phyloP scores from a whole-genome alignment of 2,888 invertebrate genomes.

The Synanthedon vespiformis region DNA sequence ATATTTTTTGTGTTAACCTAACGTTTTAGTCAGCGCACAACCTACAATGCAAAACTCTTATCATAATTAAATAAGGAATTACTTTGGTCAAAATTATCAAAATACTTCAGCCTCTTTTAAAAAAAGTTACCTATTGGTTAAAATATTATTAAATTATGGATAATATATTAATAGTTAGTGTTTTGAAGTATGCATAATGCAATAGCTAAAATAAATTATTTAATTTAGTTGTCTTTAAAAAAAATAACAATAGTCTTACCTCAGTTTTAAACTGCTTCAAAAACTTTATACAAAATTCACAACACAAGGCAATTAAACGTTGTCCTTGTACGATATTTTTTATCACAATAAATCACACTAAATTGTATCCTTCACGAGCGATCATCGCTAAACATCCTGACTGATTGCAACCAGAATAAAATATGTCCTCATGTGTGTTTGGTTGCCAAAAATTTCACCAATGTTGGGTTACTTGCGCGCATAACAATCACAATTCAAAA shows the following conservation, averaged over 20 bases:
- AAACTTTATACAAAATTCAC: constrained; percentile 19
- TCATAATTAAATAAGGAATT: no score
- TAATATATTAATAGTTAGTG: no score
- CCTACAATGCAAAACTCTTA: no score
- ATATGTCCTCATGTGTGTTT: constrained; percentile 15
- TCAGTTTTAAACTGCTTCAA: constrained; percentile 24
- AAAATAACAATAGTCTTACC: constrained; percentile 24
- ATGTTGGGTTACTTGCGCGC: constrained; percentile 34
- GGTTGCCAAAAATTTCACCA: constrained; percentile 57
- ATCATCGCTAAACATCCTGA: constrained; percentile 37
- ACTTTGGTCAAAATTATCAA: no score
- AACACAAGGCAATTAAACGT: constrained; percentile 15
- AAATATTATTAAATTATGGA: no score
- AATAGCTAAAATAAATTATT: no score
- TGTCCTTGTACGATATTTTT: constrained; percentile 20
- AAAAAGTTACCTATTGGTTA: no score
- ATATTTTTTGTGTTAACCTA: no score
- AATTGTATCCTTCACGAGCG: constrained; percentile 31
- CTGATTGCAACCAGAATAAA: constrained; percentile 27
- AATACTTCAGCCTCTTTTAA: no score
- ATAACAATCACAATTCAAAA: constrained; percentile 41
- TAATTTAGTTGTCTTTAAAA: not conserved
- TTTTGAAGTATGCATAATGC: no score
- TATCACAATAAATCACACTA: constrained; percentile 35
- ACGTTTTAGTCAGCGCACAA: no score